Base-by-base conservation (phyloP, 2,113 vertebrate species). In the Oryzias celebensis region DNA sequence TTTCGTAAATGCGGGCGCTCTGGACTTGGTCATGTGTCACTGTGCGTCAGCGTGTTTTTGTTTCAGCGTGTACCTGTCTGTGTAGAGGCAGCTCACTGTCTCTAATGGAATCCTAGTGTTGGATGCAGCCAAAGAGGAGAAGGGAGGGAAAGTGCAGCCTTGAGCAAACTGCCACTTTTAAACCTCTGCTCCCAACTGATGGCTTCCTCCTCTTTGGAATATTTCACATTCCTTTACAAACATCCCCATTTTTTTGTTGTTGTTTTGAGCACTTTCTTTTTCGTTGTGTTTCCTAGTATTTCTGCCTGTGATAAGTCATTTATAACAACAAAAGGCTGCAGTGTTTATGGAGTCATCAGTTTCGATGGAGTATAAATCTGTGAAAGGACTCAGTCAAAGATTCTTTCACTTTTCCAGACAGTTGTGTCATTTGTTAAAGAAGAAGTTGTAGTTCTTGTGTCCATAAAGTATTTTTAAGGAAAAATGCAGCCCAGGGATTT, bases 191-290 rank as follows among this genome's bases (percentile, higher is more conserved):
- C 63, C 36, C 2, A 42, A 81, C 58, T 64, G 66, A 64, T 75
- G 79, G 43, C 80, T 67, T 72, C 65, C 64, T n/a, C 68, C 83
- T 90, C 81, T 78, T 88, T 79, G 79, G 73, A 73, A 88, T 87
- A 64, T 83, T 87, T 84, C 31, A 84, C 85, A 90, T 90, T 88
- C 86, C 75, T 82, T 63, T 81, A 57, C 62, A 77, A 68, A 78
- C 58, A 49, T 78, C 69, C 42, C 52, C 62, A 7, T 43, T 49
- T 17, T 73, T 59, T 71, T 82, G 77, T 50, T 51, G 20, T 28
- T 28, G 26, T 28, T 48, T 52, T 20, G 68, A 53, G 14, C 58
- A 54, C 52, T 31, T 46, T 61, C 68, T 73, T 23, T 47, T 58
- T 50, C 61, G 67, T 68, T 36, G n/a, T 53, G 44, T 23, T 22